phyloP scores from a whole-genome alignment of 2,797 vertebrate species.

The Chromobotia macracanthus region DNA sequence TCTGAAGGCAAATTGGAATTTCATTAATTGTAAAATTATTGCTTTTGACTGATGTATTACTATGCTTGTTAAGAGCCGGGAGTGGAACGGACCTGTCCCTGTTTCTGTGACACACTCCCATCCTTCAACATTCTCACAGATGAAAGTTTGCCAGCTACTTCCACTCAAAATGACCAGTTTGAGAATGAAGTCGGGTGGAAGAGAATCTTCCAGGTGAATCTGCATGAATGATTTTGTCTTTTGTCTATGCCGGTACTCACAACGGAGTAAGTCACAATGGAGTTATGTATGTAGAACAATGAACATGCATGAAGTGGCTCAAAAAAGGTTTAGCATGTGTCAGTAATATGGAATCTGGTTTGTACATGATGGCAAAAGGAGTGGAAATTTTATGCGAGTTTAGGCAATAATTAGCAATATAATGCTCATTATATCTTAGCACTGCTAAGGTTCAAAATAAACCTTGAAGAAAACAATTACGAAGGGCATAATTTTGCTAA shows the following conservation, averaged over 20 bases:
- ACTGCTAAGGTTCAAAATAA: background rate
- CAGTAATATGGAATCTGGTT: background rate
- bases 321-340: background rate
- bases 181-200: conserved; percentile 29
- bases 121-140: conserved; percentile 53
- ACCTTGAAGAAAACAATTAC: background rate
- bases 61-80: conserved; percentile 97
- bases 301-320: background rate
- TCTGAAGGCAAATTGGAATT: conserved; percentile 99
- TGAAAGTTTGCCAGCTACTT: conserved; percentile 20
- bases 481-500: background rate
- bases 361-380: too few relatives aligned
- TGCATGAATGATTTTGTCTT: background rate
- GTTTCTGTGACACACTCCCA: conserved; percentile 83
- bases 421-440: background rate
- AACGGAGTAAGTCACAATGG: too few relatives aligned
- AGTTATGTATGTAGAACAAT: background rate
- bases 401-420: background rate
- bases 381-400: too few relatives aligned
- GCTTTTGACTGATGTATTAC: conserved; percentile 99
- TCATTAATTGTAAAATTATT: conserved; percentile 99
- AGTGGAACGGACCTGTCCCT: conserved; percentile 82
- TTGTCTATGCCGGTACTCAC: background rate
- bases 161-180: conserved; percentile 11
- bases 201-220: conserved; percentile 5